These are phyloP conservation scores for Pyralis farinalis DNA, from an alignment of 2,888 invertebrate species.

Conservation along the genomic window DNA sequence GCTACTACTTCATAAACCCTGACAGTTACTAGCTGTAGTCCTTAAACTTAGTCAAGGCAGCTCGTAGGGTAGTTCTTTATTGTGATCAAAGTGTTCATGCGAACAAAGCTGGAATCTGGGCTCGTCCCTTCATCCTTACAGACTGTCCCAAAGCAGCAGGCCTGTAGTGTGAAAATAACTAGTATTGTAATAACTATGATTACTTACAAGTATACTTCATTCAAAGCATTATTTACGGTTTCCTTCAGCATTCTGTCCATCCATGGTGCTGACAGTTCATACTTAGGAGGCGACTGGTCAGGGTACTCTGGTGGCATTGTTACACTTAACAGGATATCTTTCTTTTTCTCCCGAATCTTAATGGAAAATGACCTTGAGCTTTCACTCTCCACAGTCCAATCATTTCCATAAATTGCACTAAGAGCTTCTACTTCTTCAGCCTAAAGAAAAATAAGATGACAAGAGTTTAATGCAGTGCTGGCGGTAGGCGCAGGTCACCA, in stretches of 20 bases:
- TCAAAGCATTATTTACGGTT: slow-evolving; percentile 75
- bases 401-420: slow-evolving; percentile 85
- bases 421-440: slow-evolving; percentile 87
- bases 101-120: too few relatives aligned
- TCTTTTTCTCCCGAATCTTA: slow-evolving; percentile 67
- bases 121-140: too few relatives aligned
- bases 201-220: slow-evolving; percentile 85
- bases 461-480: not conserved
- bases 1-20: too few relatives aligned
- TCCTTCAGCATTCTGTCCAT: slow-evolving; percentile 82
- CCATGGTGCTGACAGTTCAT: slow-evolving; percentile 87
- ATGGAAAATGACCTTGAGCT: slow-evolving; percentile 81
- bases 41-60: too few relatives aligned
- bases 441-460: slow-evolving; percentile 39
- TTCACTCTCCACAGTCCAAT: slow-evolving; percentile 83
- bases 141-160: too few relatives aligned
- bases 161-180: too few relatives aligned
- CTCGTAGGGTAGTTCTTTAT: too few relatives aligned
- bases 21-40: too few relatives aligned
- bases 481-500: too few relatives aligned
- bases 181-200: too few relatives aligned
- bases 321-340: slow-evolving; percentile 81
- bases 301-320: slow-evolving; percentile 85
- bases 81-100: too few relatives aligned
- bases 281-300: slow-evolving; percentile 82